Base-by-base conservation (phyloP, 2,888 invertebrate species). In the Lasioglossum zephyrum region DNA sequence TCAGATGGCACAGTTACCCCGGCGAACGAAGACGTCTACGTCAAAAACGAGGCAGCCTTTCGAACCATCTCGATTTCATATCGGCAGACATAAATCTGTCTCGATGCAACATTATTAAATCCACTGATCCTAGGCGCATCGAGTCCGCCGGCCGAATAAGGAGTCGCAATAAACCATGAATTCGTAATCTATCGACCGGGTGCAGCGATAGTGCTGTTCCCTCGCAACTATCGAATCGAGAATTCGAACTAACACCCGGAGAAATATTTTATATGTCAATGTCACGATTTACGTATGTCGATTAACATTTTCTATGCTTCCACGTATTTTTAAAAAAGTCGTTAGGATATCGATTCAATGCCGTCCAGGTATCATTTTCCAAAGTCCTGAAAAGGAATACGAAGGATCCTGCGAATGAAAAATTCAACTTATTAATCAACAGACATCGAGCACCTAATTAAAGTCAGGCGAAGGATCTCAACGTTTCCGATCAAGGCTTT, bases 51-150 rank as follows among this genome's bases (percentile, higher is more conserved):
- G 86, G 70, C 77, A 79, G 79, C 18, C 66, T n/a, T 74, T 72
- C 79, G 82, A 73, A 47, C 77, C 82, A 87, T 87, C 87, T 87
- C 85, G 79, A 87, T 87, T 87, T 87, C 87, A 87, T 87, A 82
- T 87, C 87, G 87, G 69, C 26, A 57, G 16, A 75, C 87, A 87
- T 87, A 87, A 87, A 87, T 87, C 83, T 78, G 66, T 39, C 57
- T 60, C 60, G 77, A 81, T 75, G 77, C 70, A 70, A 77, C 82
- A 79, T 87, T 87, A 82, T 87, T 87, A 87, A 87, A 86, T 82
- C 69, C 87, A 47, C 63, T 70, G 79, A 77, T 86, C 57, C 57
- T 57, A 57, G 57, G 57, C n/a, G 57, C 11, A n/a, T 57, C 57
- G 57, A 57, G 57, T n/a, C n/a, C 57, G 11, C 57, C 57, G 57